These are phyloP conservation scores for Oryzaephilus surinamensis DNA, from an alignment of 1,140 invertebrate species.

Conservation along the genomic window DNA sequence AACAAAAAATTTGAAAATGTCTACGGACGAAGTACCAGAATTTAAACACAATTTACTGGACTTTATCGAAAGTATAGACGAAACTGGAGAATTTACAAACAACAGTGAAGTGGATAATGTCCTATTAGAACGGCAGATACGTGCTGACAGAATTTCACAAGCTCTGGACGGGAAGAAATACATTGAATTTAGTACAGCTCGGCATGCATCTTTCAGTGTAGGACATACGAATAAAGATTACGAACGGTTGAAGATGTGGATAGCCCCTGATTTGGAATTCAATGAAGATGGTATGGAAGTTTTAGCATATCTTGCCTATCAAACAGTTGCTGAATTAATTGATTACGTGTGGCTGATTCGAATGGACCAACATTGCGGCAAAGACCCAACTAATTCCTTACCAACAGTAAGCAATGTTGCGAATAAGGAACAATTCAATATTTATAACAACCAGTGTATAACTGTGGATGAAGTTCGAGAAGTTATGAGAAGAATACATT, in stretches of 20 bases:
- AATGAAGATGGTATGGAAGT: slow-evolving; percentile 47
- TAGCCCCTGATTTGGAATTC: slow-evolving; percentile 41
- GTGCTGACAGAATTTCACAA: slow-evolving; percentile 42
- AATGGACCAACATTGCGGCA: slow-evolving; percentile 44
- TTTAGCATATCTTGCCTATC: slow-evolving; percentile 56
- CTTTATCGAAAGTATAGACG: slow-evolving; percentile 42
- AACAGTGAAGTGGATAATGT: slow-evolving; percentile 40
- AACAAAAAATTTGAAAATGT: slow-evolving; percentile 35
- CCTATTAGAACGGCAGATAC: slow-evolving; percentile 39
- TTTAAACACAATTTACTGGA: slow-evolving; percentile 34
- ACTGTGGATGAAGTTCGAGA: slow-evolving; percentile 44
- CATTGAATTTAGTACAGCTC: slow-evolving; percentile 37
- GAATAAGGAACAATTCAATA: no score
- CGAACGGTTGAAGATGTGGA: slow-evolving; percentile 40
- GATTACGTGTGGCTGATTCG: slow-evolving; percentile 55
- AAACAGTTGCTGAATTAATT: slow-evolving; percentile 59
- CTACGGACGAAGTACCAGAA: slow-evolving; percentile 16
- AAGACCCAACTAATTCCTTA: no score
- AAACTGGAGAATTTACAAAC: slow-evolving; percentile 45
- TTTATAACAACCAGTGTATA: slow-evolving; percentile 42
- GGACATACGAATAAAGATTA: slow-evolving; percentile 30
- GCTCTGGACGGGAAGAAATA: slow-evolving; percentile 43
- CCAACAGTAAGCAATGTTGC: no score
- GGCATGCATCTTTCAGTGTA: slow-evolving; percentile 25
- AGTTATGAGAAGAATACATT: slow-evolving; percentile 40